Evolutionary conservation across 2,797 vertebrate species (phyloP).

Genomic region (Liparis tanakae): DNA sequence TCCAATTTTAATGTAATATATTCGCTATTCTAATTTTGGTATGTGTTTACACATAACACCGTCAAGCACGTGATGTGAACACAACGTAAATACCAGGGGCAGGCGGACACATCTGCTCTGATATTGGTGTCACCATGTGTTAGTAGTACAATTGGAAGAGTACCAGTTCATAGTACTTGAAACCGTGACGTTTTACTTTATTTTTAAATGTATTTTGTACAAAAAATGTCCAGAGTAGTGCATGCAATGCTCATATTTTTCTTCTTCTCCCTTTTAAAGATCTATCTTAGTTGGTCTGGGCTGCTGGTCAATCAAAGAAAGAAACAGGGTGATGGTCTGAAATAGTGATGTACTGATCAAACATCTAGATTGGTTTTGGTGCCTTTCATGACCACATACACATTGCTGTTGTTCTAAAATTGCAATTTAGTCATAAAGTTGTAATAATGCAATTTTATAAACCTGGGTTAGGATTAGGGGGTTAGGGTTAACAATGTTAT

Average conservation of each 20-base stretch:
- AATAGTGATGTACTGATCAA: neutral
- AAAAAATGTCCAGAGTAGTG: neutral
- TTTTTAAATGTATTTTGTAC: neutral
- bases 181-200: neutral
- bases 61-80: neutral
- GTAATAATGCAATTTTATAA: too few relatives aligned
- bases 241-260: neutral
- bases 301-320: conserved; percentile 1
- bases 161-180: neutral
- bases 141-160: neutral
- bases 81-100: neutral
- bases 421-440: too few relatives aligned
- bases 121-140: neutral
- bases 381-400: neutral
- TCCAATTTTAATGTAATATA: neutral
- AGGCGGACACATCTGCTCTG: neutral
- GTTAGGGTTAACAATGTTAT: neutral
- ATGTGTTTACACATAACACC: neutral
- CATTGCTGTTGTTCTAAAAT: too few relatives aligned
- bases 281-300: neutral
- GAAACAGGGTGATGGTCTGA: neutral
- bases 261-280: neutral
- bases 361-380: neutral
- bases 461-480: too few relatives aligned
- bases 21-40: neutral